Evolutionary conservation across 2,797 vertebrate species (phyloP), one percentile per base, ranked within the genome.

Genomic region (Distichodus sexfasciatus): DNA sequence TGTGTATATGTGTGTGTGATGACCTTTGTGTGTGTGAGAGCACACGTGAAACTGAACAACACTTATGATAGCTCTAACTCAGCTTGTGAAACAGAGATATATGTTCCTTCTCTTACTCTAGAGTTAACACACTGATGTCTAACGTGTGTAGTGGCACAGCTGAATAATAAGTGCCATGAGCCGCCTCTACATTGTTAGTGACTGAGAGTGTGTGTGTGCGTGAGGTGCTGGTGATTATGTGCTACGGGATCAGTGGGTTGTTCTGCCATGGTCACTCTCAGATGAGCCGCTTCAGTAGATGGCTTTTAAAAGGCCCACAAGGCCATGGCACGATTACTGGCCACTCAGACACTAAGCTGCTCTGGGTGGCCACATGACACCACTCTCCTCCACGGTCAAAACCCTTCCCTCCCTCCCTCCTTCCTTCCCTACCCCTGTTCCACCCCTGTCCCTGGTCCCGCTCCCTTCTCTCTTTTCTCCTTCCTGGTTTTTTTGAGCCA

Each of bases 251-350:
- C 83, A 84, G 43, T 53, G 84, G 85, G 78, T 76, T 83, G 80
- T 81, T 85, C 38, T 4, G 81, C 80, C 76, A 84, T 83, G 67
- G 62, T 79, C 69, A 77, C 79, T 79, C 74, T 66, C 73, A 29
- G 70, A 31, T 62, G 79, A 81, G 81, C 75, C 40, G 75, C 79
- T 87, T 85, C 72, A 86, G 84, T 75, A 76, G 79, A 81, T 83
- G 78, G 81, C 74, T 83, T 88, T 86, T 84, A 79, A 86, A 90
- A 84, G 85, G 40, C 54, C 41, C 6, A 6, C 43, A 79, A 83
- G 84, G 80, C 84, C 54, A 62, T 77, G 80, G 78, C 77, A 82
- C 73, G 4, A 66, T 82, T 86, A 81, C 79, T 29, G 82, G 82
- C 79, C 79, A 74, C 83, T 46, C 64, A 77, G 77, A 65, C 40